Conservation (phyloP, 2,113 vertebrate species). For the Melanotaenia duboulayi region DNA sequence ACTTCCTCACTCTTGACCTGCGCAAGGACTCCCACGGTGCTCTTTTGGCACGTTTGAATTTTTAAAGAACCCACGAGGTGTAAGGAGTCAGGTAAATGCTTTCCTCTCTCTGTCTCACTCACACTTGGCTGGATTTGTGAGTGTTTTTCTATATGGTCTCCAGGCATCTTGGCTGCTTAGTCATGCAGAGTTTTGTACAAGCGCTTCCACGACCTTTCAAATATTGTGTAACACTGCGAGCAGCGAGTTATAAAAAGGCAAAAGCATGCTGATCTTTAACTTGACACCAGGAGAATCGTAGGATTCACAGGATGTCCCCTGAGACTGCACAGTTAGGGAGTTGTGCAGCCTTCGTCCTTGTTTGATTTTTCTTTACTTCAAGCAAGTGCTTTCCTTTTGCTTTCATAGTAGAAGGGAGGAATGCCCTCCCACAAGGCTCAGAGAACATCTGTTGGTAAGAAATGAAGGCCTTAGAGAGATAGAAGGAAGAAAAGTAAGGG, state of each 20-base stretch:
- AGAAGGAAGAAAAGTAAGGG: conserved; percentile 28
- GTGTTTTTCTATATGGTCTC: conserved; percentile 18
- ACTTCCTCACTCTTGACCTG: conserved; percentile 60
- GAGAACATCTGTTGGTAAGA: conserved; percentile 77
- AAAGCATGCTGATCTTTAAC: conserved; percentile 77
- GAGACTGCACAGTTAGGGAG: conserved; percentile 33
- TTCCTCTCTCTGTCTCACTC: conserved; percentile 8
- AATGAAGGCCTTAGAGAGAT: conserved; percentile 56
- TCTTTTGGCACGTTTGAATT: conserved; percentile 73
- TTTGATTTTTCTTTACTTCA: conserved; percentile 52
- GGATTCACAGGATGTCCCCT: conserved; percentile 13
- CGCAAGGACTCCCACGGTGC: conserved; percentile 62
- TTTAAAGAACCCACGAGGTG: conserved; percentile 62
- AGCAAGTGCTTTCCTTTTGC: conserved; percentile 45
- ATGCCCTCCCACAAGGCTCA: conserved; percentile 76
- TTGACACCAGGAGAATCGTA: conserved; percentile 58
- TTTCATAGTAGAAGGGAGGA: conserved; percentile 66
- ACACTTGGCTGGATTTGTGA: conserved; percentile 18
- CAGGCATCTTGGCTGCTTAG: conserved; percentile 25
- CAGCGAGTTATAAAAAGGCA: conserved; percentile 64
- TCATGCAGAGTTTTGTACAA: conserved; percentile 42
- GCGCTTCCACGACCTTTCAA: conserved; percentile 57
- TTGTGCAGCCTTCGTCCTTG: conserved; percentile 20
- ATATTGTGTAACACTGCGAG: conserved; percentile 55
- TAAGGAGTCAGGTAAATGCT: conserved; percentile 44